Evolutionary conservation across 2,888 invertebrate genomes (phyloP).

Genomic region (Bruchidius siliquastri): DNA sequence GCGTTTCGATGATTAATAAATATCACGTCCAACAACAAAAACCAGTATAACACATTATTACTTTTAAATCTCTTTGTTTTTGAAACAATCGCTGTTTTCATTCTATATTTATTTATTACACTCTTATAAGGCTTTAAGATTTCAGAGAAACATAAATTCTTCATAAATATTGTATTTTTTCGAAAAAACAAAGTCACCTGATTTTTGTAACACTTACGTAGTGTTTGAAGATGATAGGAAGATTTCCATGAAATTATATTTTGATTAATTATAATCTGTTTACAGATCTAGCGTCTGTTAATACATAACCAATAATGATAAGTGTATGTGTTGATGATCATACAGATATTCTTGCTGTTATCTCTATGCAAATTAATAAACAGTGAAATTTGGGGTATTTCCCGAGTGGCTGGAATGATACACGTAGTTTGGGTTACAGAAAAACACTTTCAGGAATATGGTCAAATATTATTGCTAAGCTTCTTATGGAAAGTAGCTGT

Average conservation of each 20-base stretch:
- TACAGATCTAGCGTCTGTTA: neutral
- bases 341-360: neutral
- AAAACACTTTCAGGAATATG: neutral
- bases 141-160: neutral
- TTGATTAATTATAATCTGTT: neutral
- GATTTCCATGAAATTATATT: neutral
- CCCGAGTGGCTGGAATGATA: neutral
- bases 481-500: no score
- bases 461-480: no score
- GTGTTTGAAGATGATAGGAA: neutral
- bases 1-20: no score
- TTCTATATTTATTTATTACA: no score
- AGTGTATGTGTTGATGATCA: neutral
- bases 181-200: neutral
- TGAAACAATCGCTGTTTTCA: neutral
- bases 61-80: neutral
- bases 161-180: neutral
- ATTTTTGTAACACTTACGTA: neutral
- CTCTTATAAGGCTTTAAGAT: neutral
- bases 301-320: neutral
- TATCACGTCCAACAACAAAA: no score
- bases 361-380: neutral
- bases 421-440: neutral
- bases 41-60: no score
- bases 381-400: neutral